Evolutionary conservation across 2,888 invertebrate genomes (phyloP), one percentile per base, ranked within the genome.

Genomic region (Synanthedon myopaeformis): DNA sequence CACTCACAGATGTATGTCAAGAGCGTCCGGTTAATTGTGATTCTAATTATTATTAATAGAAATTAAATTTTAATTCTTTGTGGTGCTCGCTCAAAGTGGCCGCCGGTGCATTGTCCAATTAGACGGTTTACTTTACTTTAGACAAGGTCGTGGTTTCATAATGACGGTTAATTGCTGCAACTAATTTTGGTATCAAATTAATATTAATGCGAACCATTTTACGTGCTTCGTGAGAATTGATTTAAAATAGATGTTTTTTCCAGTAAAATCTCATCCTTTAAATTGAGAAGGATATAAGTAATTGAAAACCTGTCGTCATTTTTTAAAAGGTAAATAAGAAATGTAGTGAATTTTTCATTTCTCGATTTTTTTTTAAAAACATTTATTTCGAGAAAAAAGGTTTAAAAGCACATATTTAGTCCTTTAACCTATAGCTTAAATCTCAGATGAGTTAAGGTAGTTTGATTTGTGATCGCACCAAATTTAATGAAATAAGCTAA

Each of bases 1-100:
- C 80, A 83, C 76, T 76, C 63, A 69, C 64, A 65, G 70, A 82
- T 77, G 70, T 61, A 69, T 82, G 82, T 83, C 83, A 84, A 84
- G 84, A 82, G 77, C 82, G 72, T 59, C 60, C 55, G 56, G 61
- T 64, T 76, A 76, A 79, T 76, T 74, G 71, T 64, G 66, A 63
- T 61, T 66, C 61, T 67, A 69, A 72, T 70, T 72, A 72, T 74
- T 74, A 69, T 69, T 63, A 74, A 69, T 72, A 69, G 62, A 71
- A 71, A 74, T 72, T 72, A 68, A 67, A 66, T 67, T 71, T 72
- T 65, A 70, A 71, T 68, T 74, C 69, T 67, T 69, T 70, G 67
- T 72, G 72, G 59, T 61, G 61, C 56, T 60, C 55, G 53, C 57
- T 56, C 56, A 56, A 56, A 60, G 58, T 58, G 62, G 62, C 54